Base-by-base conservation (phyloP, 2,113 vertebrate genomes). In the Erythrolamprus reginae region DNA sequence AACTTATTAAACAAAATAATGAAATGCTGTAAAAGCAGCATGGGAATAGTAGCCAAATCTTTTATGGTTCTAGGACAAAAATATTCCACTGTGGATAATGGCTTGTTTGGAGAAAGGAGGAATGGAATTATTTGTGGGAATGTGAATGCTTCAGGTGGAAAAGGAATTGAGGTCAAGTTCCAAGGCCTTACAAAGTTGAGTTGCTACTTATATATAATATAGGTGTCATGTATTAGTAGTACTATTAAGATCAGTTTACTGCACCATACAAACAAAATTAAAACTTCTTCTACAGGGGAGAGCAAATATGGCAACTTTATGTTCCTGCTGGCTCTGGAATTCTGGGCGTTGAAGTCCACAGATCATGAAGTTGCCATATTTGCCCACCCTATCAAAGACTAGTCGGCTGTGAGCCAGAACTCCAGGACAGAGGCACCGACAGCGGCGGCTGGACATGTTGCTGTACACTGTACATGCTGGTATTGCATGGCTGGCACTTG, bases 1-100 rank as follows among this genome's bases (percentile, higher is more conserved):
- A 97, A 97, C 96, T 97, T 98, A 97, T 97, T 98, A 97, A 97
- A 97, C 96, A 97, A 97, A 97, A 97, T 98, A 98, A 98, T 97
- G 97, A 97, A 98, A 98, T 97, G 93, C 96, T 93, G 94, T 93
- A 96, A 97, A 97, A 97, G n/a, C 95, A 97, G 96, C 97, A 95
- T 95, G 96, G 94, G 95, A 96, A 95, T 96, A 96, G 95, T 96
- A 96, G 94, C 96, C 96, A 94, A 95, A 96, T 93, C 96, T 97
- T 96, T 95, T 96, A 96, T 93, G 92, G 92, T 96, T 97, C 96
- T 97, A 96, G 97, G 97, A 96, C 97, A 96, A 96, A 96, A 97
- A 94, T 93, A 51, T 77, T n/a, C 26, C 26, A 47, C 8, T 24
- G 13, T 53, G 51, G 17, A 84, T 50, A 48, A 28, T 26, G 38